phyloP scores from a whole-genome alignment of 2,888 invertebrate species.

The Trachelus stipa region DNA sequence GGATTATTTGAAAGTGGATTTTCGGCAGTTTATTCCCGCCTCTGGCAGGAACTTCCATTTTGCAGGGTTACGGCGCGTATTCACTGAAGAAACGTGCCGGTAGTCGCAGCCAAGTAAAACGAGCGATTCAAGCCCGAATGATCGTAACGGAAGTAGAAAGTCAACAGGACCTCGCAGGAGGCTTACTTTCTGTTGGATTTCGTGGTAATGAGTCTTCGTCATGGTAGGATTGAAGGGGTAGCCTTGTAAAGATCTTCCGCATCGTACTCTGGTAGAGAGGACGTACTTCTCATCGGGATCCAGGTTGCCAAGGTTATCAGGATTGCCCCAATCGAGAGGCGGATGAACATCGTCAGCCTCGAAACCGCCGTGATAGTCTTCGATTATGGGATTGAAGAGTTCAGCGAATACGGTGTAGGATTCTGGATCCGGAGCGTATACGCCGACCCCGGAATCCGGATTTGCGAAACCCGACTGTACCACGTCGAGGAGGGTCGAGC shows the following conservation, averaged over 20 bases:
- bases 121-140: neutral
- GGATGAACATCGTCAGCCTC: constrained; percentile 72
- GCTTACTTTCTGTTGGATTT: constrained; percentile 71
- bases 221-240: constrained; percentile 79
- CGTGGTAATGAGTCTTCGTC: constrained; percentile 73
- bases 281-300: constrained; percentile 73
- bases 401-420: constrained; percentile 75
- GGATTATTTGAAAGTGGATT: neutral
- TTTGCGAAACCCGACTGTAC: constrained; percentile 77
- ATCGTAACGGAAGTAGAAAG: neutral
- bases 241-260: constrained; percentile 72
- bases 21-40: neutral
- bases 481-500: constrained; percentile 74
- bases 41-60: neutral
- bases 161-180: neutral
- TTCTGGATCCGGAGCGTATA: constrained; percentile 78
- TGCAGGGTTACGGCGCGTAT: neutral
- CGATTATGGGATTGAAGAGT: constrained; percentile 77
- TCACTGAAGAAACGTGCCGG: neutral
- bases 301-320: constrained; percentile 70
- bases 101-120: neutral
- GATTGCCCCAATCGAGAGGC: constrained; percentile 72
- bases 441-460: constrained; percentile 74
- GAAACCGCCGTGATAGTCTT: constrained; percentile 76
- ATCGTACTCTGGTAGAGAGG: constrained; percentile 76